Base-by-base conservation (phyloP, 2,113 vertebrate species). In the Grallaria varia region DNA sequence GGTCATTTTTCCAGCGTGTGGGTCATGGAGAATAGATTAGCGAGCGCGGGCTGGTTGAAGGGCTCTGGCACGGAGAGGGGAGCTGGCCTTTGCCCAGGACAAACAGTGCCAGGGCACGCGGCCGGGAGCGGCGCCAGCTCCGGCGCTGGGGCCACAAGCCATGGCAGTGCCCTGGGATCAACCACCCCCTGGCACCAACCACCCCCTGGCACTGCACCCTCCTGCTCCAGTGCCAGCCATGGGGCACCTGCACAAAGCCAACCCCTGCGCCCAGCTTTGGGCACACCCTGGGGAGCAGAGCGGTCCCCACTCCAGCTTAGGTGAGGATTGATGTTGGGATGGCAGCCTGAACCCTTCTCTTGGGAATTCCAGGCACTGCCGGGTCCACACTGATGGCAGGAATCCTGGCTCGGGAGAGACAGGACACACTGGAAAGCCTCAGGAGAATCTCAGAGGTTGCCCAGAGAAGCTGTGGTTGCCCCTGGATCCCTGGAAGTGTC, bases 11-110 rank as follows among this genome's bases (percentile, higher is more conserved):
- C 81, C 97, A 96, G 87, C 23, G 11, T 69, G 84, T 69, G 84
- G 96, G 94, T 96, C 91, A 94, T 5, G 93, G 85, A 90, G 97
- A 96, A 95, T 4, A 95, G 92, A 95, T 97, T 73, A 96, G 93
- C 10, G 39, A 87, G 64, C 2, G 71, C 39, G 23, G 88, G 88
- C n/a, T 18, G 66, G 93, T 88, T 93, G 78, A 40, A 85, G 81
- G 47, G 9, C 0, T 82, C 94, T 95, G 95, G 95, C 95, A 95
- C 75, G 1, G 72, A 8, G 10, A 5, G 27, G 87, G 91, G 30
- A 94, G 92, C 68, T 97, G 96, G 96, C 90, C 74, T 8, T 22
- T 60, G 85, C 84, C 96, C 97, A 97, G 89, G 33, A 91, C 75
- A 95, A 95, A 71, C 94, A 53, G 67, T 73, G 94, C 93, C 96